Evolutionary conservation across 2,797 vertebrate species (phyloP).

Genomic region (Serranus cabrilla): DNA sequence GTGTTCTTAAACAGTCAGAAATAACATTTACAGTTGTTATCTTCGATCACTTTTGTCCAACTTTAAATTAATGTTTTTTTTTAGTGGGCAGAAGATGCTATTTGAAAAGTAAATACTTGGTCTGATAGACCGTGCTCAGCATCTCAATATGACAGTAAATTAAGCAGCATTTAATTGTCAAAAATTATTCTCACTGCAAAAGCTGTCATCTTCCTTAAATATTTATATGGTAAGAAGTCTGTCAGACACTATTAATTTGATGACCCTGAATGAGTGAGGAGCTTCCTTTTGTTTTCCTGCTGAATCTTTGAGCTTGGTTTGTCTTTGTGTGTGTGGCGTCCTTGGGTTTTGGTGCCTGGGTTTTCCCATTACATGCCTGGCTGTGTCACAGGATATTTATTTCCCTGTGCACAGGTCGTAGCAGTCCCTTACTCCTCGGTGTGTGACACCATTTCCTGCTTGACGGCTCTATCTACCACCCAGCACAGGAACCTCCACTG

Average conservation of each 20-base stretch:
- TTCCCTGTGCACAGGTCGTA: constrained; percentile 53
- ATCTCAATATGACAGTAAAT: background rate
- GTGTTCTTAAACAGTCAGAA: too few species aligned
- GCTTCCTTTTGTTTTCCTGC: constrained; percentile 3
- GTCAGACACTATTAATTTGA: constrained; percentile 13
- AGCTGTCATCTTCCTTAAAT: background rate
- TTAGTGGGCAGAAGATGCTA: background rate
- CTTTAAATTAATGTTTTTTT: too few species aligned
- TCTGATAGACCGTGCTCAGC: background rate
- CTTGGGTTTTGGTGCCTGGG: constrained; percentile 50
- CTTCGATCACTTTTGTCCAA: too few species aligned
- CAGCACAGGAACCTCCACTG: constrained; percentile 28
- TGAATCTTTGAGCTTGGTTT: constrained; percentile 25
- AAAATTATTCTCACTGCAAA: background rate
- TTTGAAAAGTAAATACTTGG: constrained; percentile 22
- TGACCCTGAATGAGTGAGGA: background rate
- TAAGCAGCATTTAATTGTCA: background rate
- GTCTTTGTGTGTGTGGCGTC: background rate
- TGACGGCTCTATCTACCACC: constrained; percentile 59
- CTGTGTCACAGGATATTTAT: constrained; percentile 66
- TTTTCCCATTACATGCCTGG: constrained; percentile 74
- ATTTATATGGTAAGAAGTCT: constrained; percentile 4
- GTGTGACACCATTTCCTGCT: constrained; percentile 69
- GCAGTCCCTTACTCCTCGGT: constrained; percentile 34
- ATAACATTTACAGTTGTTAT: too few species aligned